A percentile compares a stretch with the other conserved stretches of the same genome.
These are phyloP conservation scores for Halcyon chelicuti DNA, from an alignment of 2,797 vertebrate genomes.

Conservation along the genomic window DNA sequence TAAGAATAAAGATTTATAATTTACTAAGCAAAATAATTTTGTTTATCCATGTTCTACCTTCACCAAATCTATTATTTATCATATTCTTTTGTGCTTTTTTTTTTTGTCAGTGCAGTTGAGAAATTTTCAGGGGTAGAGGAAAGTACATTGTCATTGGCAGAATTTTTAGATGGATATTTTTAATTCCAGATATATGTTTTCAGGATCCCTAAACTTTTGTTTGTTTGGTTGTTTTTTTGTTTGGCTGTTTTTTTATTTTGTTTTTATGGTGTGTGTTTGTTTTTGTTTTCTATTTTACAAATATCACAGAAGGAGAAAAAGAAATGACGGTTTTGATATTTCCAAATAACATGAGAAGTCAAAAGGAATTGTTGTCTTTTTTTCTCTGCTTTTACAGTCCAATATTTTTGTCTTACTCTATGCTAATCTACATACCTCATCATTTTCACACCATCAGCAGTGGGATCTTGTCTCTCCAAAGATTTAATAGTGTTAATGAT, in stretches of 20 bases:
- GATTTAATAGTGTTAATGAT: slow-evolving; percentile 68
- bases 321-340: not conserved
- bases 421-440: slow-evolving; percentile 62
- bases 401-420: slow-evolving; percentile 60
- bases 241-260: not conserved
- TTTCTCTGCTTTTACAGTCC: not conserved
- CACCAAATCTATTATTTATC: not conserved
- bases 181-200: not conserved
- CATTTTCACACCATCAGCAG: slow-evolving; percentile 59
- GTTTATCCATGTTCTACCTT: not conserved
- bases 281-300: not conserved
- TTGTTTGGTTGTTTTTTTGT: not conserved
- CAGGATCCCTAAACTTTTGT: not conserved
- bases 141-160: not conserved
- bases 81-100: not conserved
- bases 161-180: not conserved
- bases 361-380: not conserved
- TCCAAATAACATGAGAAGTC: not conserved
- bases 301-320: not conserved
- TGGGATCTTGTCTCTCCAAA: slow-evolving; percentile 50
- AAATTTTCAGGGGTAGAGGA: not conserved
- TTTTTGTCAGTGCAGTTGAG: not conserved
- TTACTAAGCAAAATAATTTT: slow-evolving; percentile 29
- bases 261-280: not conserved
- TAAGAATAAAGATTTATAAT: slow-evolving; percentile 38